phyloP scores from a whole-genome alignment of 2,113 vertebrate species.

The Micronycteris hirsuta region DNA sequence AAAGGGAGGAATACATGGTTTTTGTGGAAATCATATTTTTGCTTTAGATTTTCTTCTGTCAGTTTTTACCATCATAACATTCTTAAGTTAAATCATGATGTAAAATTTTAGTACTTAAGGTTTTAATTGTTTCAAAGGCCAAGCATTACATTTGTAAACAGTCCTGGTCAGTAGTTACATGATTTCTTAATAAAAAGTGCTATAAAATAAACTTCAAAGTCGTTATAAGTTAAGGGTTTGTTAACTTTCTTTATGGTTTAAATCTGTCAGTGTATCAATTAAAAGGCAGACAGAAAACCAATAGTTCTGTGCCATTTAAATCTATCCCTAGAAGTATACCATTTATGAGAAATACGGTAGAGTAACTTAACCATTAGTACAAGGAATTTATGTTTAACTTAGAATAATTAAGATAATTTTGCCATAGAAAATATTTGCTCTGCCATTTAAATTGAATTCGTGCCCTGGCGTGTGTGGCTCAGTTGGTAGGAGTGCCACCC shows the following conservation, averaged over 20 bases:
- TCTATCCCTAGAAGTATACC: neutral
- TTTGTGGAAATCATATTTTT: constrained; percentile 82
- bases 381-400: constrained; percentile 52
- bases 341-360: constrained; percentile 24
- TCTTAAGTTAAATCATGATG: constrained; percentile 80
- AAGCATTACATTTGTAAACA: constrained; percentile 84
- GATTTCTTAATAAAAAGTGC: constrained; percentile 79
- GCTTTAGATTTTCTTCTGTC: constrained; percentile 77
- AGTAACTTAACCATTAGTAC: constrained; percentile 29
- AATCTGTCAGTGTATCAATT: constrained; percentile 6
- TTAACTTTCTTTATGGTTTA: constrained; percentile 62
- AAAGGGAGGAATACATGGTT: constrained; percentile 69
- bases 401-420: constrained; percentile 42
- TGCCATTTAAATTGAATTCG: constrained; percentile 39
- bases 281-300: constrained; percentile 26
- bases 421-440: constrained; percentile 17
- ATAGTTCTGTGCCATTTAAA: neutral
- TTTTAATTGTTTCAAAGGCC: constrained; percentile 83
- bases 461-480: neutral
- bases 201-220: constrained; percentile 87
- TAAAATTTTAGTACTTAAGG: constrained; percentile 84
- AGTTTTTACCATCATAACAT: constrained; percentile 75
- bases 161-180: constrained; percentile 79
- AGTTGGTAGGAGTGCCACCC: no score
- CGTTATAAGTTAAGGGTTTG: constrained; percentile 73